phyloP scores from a whole-genome alignment of 1,140 invertebrate genomes.

The Drosophila watanabei region DNA sequence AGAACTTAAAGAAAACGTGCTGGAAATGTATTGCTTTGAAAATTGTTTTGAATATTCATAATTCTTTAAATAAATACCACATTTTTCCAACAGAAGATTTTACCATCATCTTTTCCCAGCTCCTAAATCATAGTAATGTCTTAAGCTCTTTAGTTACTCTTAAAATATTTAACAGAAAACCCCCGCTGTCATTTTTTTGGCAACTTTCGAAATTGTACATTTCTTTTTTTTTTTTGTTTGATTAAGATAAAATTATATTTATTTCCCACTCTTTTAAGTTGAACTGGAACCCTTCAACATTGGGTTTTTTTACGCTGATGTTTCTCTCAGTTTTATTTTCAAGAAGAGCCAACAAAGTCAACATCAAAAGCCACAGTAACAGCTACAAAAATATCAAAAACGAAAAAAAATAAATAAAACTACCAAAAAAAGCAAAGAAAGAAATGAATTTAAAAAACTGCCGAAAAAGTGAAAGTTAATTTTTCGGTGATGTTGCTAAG shows the following conservation, averaged over 20 bases:
- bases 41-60: too few relatives aligned
- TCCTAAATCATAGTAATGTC: neutral
- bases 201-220: conserved; percentile 45
- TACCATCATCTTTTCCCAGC: too few relatives aligned
- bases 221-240: conserved; percentile 26
- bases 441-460: conserved; percentile 85
- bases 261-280: conserved; percentile 51
- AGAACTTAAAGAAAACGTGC: neutral
- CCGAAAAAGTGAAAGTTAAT: conserved; percentile 85
- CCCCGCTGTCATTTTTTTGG: conserved; percentile 27
- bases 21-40: neutral
- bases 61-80: neutral
- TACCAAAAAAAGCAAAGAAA: conserved; percentile 66
- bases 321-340: conserved; percentile 37
- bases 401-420: conserved; percentile 63
- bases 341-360: conserved; percentile 50
- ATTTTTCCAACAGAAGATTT: too few relatives aligned
- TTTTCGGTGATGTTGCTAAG: conserved; percentile 79
- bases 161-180: conserved; percentile 17
- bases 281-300: conserved; percentile 44
- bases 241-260: conserved; percentile 62
- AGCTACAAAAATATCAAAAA: conserved; percentile 42
- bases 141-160: conserved; percentile 4
- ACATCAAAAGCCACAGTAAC: conserved; percentile 28
- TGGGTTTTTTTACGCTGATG: conserved; percentile 14